phyloP scores from a whole-genome alignment of 1,140 invertebrate species.

The Hyles euphorbiae region DNA sequence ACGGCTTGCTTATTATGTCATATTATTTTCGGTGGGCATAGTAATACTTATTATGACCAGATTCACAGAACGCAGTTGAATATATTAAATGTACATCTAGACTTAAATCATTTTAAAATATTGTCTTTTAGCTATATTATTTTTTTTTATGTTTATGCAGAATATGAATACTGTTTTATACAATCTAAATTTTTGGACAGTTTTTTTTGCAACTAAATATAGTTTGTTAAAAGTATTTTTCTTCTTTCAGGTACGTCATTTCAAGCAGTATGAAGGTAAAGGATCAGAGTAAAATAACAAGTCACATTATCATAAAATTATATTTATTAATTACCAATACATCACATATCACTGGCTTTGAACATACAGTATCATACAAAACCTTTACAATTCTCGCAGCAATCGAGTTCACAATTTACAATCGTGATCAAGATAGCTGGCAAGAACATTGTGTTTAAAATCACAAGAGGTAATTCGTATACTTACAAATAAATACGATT shows the following conservation, averaged over 20 bases:
- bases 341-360: slow-evolving; percentile 44
- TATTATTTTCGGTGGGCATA: too few species aligned
- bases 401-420: slow-evolving; percentile 57
- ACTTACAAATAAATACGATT: slow-evolving; percentile 13
- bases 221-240: not conserved
- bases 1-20: too few species aligned
- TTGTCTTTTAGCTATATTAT: too few species aligned
- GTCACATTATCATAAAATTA: slow-evolving; percentile 9
- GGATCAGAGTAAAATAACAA: slow-evolving; percentile 1
- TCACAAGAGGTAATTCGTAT: slow-evolving; percentile 24
- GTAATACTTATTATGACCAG: too few species aligned
- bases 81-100: too few species aligned
- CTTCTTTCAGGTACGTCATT: slow-evolving; percentile 5
- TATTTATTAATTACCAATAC: slow-evolving; percentile 37
- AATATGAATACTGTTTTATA: not conserved
- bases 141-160: too few species aligned
- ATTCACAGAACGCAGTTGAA: too few species aligned
- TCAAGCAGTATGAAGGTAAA: not conserved
- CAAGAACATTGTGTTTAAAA: not conserved
- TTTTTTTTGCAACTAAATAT: too few species aligned
- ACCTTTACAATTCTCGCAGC: slow-evolving; percentile 33
- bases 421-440: slow-evolving; percentile 59
- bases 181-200: not conserved
- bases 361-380: slow-evolving; percentile 45
- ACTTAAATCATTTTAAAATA: too few species aligned